Base-by-base conservation (phyloP, 2,888 invertebrate genomes). In the Torymus aiolomorphi region DNA sequence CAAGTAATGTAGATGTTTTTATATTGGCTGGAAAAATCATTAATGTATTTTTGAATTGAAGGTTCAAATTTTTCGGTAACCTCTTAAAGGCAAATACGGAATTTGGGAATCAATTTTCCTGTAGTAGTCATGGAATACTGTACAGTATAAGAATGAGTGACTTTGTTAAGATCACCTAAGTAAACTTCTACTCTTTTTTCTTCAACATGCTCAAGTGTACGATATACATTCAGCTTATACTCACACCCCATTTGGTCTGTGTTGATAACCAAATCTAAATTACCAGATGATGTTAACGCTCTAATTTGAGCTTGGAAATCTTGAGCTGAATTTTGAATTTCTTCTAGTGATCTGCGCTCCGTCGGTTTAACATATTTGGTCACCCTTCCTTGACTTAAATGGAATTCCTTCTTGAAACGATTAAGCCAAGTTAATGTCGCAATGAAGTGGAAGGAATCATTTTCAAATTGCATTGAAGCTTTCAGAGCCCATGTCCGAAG, bases 401-500 rank as follows among this genome's bases (percentile, higher is more conserved):
- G n/a, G 66, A 80, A 82, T 42, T 70, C 76, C 16, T 62, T 57
- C 62, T 84, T 83, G 65, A 84, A 84, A 24, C 67, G 73, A 13
- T 0, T 14, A 5, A 81, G 80, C 82, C 84, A 83, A 52, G 24
- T 0, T 2, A 76, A 42, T 0, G 82, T 82, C 16, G 81, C 82
- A 78, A 78, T 78, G 67, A 83, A 83, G 42, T 62, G 59, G 49
- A 82, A 84, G 59, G 16, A 14, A 20, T 16, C 5, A n/a, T 14
- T 14, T 42, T 54, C n/a, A 57, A 82, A 84, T 80, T 83, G 84
- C 18, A 66, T 51, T 20, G 83, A 81, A 62, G 79, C 83, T 57
- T 81, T 51, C 56, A 84, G 69, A 59, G 83, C 83, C 82, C 82
- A 84, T 67, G 83, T 78, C 61, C 84, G 83, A 52, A 83, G 73